Percentiles rank a stretch among this genome's conserved stretches.
These are phyloP conservation scores for Standfussiana lucernea DNA, from an alignment of 2,888 invertebrate species.

Conservation along the genomic window DNA sequence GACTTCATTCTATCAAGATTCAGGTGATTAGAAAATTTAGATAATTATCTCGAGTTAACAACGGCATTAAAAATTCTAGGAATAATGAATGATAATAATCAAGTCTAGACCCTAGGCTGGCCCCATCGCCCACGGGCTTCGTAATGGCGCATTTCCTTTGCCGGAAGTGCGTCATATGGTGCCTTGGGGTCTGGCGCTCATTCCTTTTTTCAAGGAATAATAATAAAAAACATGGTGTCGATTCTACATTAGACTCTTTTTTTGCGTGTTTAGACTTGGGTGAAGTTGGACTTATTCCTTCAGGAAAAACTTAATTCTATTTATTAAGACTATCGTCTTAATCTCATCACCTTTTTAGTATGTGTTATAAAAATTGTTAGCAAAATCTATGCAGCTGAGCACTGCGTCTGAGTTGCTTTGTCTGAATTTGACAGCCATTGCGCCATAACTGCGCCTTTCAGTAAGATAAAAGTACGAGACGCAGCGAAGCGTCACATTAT, in stretches of 20 bases:
- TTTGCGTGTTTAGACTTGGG: background rate
- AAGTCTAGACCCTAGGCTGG: slow-evolving; percentile 44
- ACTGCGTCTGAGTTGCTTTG: background rate
- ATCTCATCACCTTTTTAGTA: background rate
- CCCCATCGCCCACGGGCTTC: slow-evolving; percentile 44
- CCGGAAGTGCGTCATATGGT: slow-evolving; percentile 45
- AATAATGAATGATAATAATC: slow-evolving; percentile 17
- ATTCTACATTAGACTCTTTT: background rate
- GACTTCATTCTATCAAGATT: background rate
- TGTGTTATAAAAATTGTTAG: background rate
- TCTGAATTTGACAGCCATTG: slow-evolving; percentile 27
- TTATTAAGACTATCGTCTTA: too few species aligned
- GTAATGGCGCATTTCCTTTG: slow-evolving; percentile 48
- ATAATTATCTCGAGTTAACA: background rate
- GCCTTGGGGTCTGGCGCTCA: slow-evolving; percentile 3
- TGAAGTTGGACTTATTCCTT: background rate
- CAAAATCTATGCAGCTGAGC: background rate
- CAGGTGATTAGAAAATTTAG: background rate
- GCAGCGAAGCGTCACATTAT: slow-evolving; percentile 27
- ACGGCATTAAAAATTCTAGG: background rate
- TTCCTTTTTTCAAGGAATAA: slow-evolving; percentile 10
- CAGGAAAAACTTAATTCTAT: background rate
- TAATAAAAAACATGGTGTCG: background rate
- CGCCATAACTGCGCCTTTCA: slow-evolving; percentile 22
- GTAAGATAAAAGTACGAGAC: slow-evolving; percentile 14